Percentiles rank a stretch among this genome's conserved stretches.
phyloP scores from a whole-genome alignment of 1,140 invertebrate genomes.

The Monomorium pharaonis region DNA sequence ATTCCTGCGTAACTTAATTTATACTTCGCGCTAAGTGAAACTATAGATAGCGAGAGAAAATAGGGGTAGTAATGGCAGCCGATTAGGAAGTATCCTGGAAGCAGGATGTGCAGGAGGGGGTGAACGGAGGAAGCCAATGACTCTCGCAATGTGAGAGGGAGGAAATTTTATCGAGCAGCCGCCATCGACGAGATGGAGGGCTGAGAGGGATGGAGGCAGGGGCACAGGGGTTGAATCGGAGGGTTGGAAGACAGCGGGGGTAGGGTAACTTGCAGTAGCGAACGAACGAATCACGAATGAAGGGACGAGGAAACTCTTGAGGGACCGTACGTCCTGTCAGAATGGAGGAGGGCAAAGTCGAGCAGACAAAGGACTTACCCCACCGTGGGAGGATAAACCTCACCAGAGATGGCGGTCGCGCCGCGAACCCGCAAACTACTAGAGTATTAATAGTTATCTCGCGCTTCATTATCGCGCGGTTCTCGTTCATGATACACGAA shows the following conservation, averaged over 20 bases:
- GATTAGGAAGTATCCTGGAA: conserved; percentile 54
- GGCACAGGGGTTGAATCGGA: conserved; percentile 27
- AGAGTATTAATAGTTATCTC: conserved; percentile 75
- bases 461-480: conserved; percentile 69
- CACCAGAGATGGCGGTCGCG: conserved; percentile 72
- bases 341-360: conserved; percentile 49
- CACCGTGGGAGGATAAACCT: conserved; percentile 62
- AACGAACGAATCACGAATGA: conserved; percentile 33
- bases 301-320: conserved; percentile 35
- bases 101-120: conserved; percentile 45
- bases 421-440: conserved; percentile 73
- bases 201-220: conserved; percentile 52
- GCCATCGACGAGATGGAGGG: conserved; percentile 49
- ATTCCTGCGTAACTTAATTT: conserved; percentile 53
- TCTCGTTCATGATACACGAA: conserved; percentile 47
- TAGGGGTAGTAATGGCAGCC: conserved; percentile 58
- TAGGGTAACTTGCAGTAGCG: conserved; percentile 33
- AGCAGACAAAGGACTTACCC: conserved; percentile 67
- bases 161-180: conserved; percentile 63
- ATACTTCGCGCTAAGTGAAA: conserved; percentile 43
- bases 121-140: conserved; percentile 52
- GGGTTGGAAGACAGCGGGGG: conserved; percentile 31
- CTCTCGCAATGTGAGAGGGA: conserved; percentile 51
- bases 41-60: conserved; percentile 52
- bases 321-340: conserved; percentile 38